These are phyloP conservation scores for Leiothrix lutea DNA, from an alignment of 2,113 vertebrate species.

Conservation along the genomic window DNA sequence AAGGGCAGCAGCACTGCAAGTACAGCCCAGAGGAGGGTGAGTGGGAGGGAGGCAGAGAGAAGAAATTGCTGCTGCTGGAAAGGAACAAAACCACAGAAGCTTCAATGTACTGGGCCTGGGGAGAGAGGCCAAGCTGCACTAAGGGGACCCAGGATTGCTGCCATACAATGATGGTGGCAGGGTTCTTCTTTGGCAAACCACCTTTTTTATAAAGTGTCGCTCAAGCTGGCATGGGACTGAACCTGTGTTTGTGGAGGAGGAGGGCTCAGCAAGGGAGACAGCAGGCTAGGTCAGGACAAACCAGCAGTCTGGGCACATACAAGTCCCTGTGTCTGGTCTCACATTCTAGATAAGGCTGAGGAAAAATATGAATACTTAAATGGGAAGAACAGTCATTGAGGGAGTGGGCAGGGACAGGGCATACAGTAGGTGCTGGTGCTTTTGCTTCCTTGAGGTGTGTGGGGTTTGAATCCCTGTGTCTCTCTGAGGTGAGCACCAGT, in stretches of 20 bases:
- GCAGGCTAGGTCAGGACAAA: not conserved
- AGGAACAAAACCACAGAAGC: not conserved
- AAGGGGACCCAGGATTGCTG: rapidly evolving
- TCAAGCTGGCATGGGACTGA: not conserved
- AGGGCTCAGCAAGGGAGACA: not conserved
- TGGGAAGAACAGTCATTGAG: not conserved
- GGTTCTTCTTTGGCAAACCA: not conserved
- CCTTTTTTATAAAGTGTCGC: rapidly evolving
- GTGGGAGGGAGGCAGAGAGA: slow-evolving; percentile 1
- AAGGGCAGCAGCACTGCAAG: not conserved
- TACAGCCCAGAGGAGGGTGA: not conserved
- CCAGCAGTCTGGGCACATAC: not conserved
- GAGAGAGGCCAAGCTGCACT: not conserved
- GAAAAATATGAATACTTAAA: not conserved
- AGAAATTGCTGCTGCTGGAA: not conserved
- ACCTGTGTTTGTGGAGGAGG: not conserved
- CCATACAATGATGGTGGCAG: not conserved
- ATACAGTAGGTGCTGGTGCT: rapidly evolving
- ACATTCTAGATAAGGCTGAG: not conserved
- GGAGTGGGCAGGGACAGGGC: rapidly evolving
- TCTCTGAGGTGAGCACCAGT: rapidly evolving
- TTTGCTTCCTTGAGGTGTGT: rapidly evolving
- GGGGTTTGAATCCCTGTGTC: not conserved
- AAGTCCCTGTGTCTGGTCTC: not conserved
- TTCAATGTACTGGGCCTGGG: not conserved